Percentiles rank a stretch among this genome's conserved stretches.
Evolutionary conservation across 2,113 vertebrate genomes (phyloP).

Genomic region (Rhinichthys klamathensis): DNA sequence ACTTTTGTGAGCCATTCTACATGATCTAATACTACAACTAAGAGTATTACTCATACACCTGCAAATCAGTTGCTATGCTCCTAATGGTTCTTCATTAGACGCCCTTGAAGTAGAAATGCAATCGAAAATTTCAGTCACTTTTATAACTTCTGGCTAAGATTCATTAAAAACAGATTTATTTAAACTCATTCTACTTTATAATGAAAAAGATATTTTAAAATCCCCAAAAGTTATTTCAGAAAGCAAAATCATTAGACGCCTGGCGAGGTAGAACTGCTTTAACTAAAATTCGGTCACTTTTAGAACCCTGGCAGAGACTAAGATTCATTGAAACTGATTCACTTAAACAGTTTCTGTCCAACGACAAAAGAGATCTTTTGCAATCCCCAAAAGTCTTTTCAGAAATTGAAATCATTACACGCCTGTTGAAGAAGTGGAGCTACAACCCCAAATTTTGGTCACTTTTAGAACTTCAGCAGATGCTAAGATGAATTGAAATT

Average conservation of each 20-base stretch:
- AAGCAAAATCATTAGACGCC: background rate
- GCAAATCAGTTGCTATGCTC: background rate
- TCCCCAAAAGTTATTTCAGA: background rate
- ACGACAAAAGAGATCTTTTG: background rate
- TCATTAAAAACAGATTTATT: background rate
- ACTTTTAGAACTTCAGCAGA: background rate
- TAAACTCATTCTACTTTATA: background rate
- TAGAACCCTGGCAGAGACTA: background rate
- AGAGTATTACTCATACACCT: background rate
- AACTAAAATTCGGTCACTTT: background rate
- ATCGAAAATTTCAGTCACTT: background rate
- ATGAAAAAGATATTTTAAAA: background rate
- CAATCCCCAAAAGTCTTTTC: background rate
- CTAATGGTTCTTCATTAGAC: background rate
- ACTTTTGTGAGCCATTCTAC: background rate
- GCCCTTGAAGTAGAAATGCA: background rate
- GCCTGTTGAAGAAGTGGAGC: background rate
- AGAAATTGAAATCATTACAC: background rate
- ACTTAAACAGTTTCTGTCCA: background rate
- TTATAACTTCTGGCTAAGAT: background rate
- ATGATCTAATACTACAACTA: background rate
- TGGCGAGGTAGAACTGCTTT: background rate
- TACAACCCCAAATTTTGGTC: background rate
- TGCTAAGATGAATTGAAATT: background rate
- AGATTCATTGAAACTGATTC: background rate